Evolutionary conservation across 92 coral and sea anemone genomes (phyloP), one percentile per base, ranked within the genome.

Genomic region (Paramuricea clavata): DNA sequence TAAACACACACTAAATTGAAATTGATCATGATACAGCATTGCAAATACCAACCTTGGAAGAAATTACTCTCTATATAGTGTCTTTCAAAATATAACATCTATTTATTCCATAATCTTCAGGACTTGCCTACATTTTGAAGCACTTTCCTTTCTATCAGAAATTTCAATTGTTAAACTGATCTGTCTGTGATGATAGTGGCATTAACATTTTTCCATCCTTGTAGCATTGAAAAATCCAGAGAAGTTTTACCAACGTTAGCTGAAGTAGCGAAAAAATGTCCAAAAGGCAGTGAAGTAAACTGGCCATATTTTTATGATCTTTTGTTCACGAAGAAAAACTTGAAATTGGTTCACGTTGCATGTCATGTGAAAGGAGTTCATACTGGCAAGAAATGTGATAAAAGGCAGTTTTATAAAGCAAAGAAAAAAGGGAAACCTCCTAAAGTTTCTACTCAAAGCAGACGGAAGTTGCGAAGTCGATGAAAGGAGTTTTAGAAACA

Each of bases 191-290:
- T n/a, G n/a, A n/a, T n/a, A n/a, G 52, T 54, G 7, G 62, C 26
- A 54, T 54, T 54, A 54, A 19, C 69, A 19, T 30, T 67, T 26
- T 67, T 47, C 13, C 19, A 47, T 47, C 13, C 9, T 89, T 96
- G 32, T 81, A 97, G 99, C 50, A 91, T 97, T 82, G 99, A 97
- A 83, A 97, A 97, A 89, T 94, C 98, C 25, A 91, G 99, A 10
- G 92, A 93, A 89, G 88, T 97, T 17, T 78, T 97, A 2, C 99
- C 99, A 5, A 76, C 98, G 11, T 80, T 97, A 82, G 81, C 85
- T 44, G 35, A 76, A 54, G 61, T 94, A 93, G 21, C 94, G 64
- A 90, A 94, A 32, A 65, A 86, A 10, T 94, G 98, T 50, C 96
- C 98, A 12, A 94, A 92, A 74, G 95, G 92, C 25, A 49, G 56